Percentiles rank a stretch among this genome's conserved stretches.
Conservation (phyloP, 2,888 invertebrate genomes). For the Bombylius discolor region DNA sequence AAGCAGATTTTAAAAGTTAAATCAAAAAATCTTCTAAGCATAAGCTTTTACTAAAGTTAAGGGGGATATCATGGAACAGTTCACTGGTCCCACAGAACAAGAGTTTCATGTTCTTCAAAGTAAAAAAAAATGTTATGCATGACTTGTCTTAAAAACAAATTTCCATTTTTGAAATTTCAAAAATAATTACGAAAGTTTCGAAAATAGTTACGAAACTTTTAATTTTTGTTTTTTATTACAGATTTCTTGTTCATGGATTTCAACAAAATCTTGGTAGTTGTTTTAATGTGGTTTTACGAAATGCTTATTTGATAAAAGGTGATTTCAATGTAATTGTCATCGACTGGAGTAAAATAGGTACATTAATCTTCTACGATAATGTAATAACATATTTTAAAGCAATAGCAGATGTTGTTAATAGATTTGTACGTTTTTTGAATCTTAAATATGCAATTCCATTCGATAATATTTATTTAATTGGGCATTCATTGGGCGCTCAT, state of each 20-base stretch:
- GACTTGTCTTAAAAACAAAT: too few species aligned
- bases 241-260: not conserved
- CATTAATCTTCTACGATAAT: slow-evolving; percentile 29
- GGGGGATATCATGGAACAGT: too few species aligned
- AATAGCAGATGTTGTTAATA: slow-evolving; percentile 15
- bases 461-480: slow-evolving; percentile 30
- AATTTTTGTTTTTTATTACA: not conserved
- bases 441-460: slow-evolving; percentile 11
- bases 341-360: slow-evolving; percentile 31
- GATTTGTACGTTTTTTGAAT: slow-evolving; percentile 28
- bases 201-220: too few species aligned
- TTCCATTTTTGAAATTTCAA: too few species aligned
- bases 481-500: slow-evolving; percentile 38
- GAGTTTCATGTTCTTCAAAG: too few species aligned
- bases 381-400: slow-evolving; percentile 23
- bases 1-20: too few species aligned
- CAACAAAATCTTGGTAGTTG: not conserved
- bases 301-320: slow-evolving; percentile 10
- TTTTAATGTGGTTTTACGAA: not conserved
- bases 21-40: too few species aligned
- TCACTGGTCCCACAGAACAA: too few species aligned
- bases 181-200: too few species aligned
- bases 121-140: too few species aligned
- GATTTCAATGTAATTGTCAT: slow-evolving; percentile 33
- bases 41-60: too few species aligned